A percentile compares a stretch with the other conserved stretches of the same genome.
Evolutionary conservation across 1,140 invertebrate genomes (phyloP).

Genomic region (Brachionus rubens): DNA sequence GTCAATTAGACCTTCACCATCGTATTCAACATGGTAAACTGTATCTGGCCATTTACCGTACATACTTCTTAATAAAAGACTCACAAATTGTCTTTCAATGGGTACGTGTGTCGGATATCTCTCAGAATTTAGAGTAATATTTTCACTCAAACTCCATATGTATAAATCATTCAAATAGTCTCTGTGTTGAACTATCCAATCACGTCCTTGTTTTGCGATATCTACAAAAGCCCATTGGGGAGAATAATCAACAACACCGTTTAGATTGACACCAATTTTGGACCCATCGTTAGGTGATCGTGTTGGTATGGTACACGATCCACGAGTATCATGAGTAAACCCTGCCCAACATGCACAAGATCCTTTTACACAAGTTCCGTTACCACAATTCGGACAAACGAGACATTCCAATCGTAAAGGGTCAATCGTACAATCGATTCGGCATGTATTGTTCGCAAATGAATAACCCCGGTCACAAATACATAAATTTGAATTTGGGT

Average conservation of each 20-base stretch:
- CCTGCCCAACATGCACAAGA: conserved; percentile 21
- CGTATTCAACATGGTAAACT: conserved; percentile 51
- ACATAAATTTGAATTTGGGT: not conserved
- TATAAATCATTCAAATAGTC: conserved; percentile 26
- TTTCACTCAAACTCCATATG: conserved; percentile 43
- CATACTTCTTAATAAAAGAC: conserved; percentile 48
- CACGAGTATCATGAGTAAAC: not conserved
- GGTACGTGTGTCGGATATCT: conserved; percentile 49
- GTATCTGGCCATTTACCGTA: conserved; percentile 48
- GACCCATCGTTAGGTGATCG: conserved; percentile 16
- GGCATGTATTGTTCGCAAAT: conserved; percentile 1
- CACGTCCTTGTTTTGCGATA: conserved; percentile 49
- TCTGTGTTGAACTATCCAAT: conserved; percentile 50
- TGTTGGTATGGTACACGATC: conserved; percentile 3
- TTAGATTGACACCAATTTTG: conserved; percentile 50
- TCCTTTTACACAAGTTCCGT: not conserved
- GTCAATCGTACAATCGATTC: conserved; percentile 17
- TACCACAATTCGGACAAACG: not conserved
- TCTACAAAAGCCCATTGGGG: conserved; percentile 52
- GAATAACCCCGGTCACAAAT: conserved; percentile 13
- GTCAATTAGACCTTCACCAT: conserved; percentile 51
- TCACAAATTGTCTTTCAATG: conserved; percentile 47
- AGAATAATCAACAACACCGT: conserved; percentile 50
- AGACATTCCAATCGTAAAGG: not conserved
- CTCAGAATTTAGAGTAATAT: conserved; percentile 48